Evolutionary conservation across 2,113 vertebrate species (phyloP), one percentile per base, ranked within the genome.

Genomic region (Phylloscopus whistleri): DNA sequence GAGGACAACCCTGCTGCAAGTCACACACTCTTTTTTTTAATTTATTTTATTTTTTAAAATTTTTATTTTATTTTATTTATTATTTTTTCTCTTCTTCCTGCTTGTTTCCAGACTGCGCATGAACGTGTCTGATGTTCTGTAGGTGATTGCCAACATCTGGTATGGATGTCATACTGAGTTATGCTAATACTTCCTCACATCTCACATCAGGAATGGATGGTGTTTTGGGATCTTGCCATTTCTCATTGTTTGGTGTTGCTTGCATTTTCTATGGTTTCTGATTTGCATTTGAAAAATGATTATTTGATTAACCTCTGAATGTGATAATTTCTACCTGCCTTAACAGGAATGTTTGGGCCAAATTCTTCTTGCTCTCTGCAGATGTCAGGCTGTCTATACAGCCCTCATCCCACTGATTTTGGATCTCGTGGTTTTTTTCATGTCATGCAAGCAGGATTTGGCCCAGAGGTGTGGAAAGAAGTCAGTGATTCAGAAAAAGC

Each of bases 141-240:
- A 94, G 89, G 91, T 97, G 93, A 96, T 97, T 98, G 96, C 97
- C 97, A 98, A 96, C 96, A 96, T 96, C 96, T 97, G 94, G 63
- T 93, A 81, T 56, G 93, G 96, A 91, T 97, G 93, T 93, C 94
- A 83, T 85, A 76, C 44, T 87, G 74, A 95, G 72, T 86, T 93
- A 84, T 19, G 78, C 84, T 92, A 95, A 90, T 93, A 84, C 58
- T 70, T 89, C 76, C 80, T 95, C 93, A 86, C 84, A 83, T 95
- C 91, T 93, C 3, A 0, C 86, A 83, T 69, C 52, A 94, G 82
- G 84, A 92, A 85, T 84, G 88, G 84, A 77, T 95, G 80, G 41
- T 78, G 77, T 9, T 87, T 79, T 93, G 86, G 85, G 60, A 85
- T 93, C 91, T 76, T 95, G 75, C 82, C 94, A 96, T 96, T 94